Base-by-base conservation (phyloP, 2,888 invertebrate genomes). In the Chymomyza amoena region DNA sequence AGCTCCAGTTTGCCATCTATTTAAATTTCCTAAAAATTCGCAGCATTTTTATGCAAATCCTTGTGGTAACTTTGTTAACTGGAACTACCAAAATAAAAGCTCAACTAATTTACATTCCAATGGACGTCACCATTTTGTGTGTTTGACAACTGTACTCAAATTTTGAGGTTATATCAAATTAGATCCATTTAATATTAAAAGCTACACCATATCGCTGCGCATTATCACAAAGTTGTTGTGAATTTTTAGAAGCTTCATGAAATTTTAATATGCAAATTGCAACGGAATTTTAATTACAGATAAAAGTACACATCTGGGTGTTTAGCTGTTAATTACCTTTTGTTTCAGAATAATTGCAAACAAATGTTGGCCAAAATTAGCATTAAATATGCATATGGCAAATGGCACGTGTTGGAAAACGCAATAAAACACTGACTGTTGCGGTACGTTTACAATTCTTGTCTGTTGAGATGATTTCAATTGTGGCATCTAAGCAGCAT, bases 361-460 rank as follows among this genome's bases (percentile, higher is more conserved):
- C 32, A 32, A 32, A 32, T 45, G 10, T 61, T 68, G 54, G 45
- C 50, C 36, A 56, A 13, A 65, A 65, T 61, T 50, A 45, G 61
- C 60, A 69, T 69, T 16, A 69, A 64, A 65, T 69, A 56, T 69
- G 64, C 32, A 65, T 50, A 9, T 20, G 50, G 20, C 15, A 9
- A 7, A 50, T 18, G 50, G 39, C 39, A 45, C 6, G 39, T 45
- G 39, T 45, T 45, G 39, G 39, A 45, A 45, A 45, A 45, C 39
- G 13, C 39, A 6, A 10, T 4, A 45, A 45, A 45, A 32, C 32
- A 32, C 32, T 32, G 32, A 32, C 7, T 45, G 10, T 45, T 10
- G 39, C 39, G 13, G 4, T 13, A 45, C 7, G 13, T 6, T 45
- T 13, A 45, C 10, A 13, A 45, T 13, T 45, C 13, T 10, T 2